Percentiles rank a stretch among this genome's conserved stretches.
Evolutionary conservation across 2,113 vertebrate species (phyloP).

Genomic region (Hippocampus barbouri): DNA sequence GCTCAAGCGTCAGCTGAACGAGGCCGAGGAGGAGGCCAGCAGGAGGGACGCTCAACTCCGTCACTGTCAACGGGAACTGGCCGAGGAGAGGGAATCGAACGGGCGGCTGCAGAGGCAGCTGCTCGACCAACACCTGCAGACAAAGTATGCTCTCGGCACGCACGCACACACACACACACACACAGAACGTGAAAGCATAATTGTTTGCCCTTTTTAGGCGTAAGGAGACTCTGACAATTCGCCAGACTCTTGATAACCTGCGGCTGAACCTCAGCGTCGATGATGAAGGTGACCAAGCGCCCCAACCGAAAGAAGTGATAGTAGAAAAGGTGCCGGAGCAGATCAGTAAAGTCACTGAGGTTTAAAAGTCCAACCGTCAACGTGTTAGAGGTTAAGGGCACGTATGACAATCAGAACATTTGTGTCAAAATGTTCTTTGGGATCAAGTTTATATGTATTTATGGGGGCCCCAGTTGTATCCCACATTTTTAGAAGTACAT

Average conservation of each 20-base stretch:
- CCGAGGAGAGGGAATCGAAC: constrained; percentile 70
- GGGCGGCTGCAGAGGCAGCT: constrained; percentile 67
- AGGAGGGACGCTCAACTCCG: constrained; percentile 66
- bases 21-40: constrained; percentile 71
- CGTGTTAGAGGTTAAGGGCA: background rate
- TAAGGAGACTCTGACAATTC: constrained; percentile 62
- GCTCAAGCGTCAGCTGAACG: constrained; percentile 77
- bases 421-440: background rate
- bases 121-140: constrained; percentile 68
- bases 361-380: constrained; percentile 20
- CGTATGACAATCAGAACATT: background rate
- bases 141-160: constrained; percentile 51
- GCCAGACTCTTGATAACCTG: constrained; percentile 69
- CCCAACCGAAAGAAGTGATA: constrained; percentile 37
- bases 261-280: constrained; percentile 65
- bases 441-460: background rate
- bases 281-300: constrained; percentile 48
- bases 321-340: background rate
- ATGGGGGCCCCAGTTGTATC: background rate
- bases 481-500: background rate
- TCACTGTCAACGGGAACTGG: constrained; percentile 71
- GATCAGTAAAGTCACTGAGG: constrained; percentile 29
- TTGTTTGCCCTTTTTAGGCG: constrained; percentile 46
- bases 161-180: too few relatives aligned
- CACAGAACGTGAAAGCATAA: background rate